A percentile compares a stretch with the other conserved stretches of the same genome.
Evolutionary conservation across 1,140 invertebrate species (phyloP).

Genomic region (Diorhabda sublineata): DNA sequence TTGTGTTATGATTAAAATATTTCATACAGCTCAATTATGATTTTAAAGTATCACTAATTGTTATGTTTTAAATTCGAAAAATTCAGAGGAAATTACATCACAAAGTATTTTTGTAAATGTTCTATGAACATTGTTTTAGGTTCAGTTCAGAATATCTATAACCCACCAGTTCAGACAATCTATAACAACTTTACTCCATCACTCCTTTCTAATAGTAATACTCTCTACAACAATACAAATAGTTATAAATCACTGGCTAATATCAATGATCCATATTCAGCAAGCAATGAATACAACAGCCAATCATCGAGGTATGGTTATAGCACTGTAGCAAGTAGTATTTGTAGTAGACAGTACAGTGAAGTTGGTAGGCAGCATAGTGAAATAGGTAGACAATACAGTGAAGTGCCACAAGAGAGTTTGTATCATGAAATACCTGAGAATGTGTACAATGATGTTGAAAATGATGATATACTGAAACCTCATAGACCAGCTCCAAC

Average conservation of each 20-base stretch:
- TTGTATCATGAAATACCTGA: slow-evolving; percentile 45
- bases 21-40: no score
- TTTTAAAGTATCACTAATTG: no score
- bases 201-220: neutral
- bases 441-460: slow-evolving; percentile 43
- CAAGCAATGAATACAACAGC: neutral
- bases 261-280: neutral
- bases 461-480: slow-evolving; percentile 36
- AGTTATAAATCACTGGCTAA: neutral
- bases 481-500: slow-evolving; percentile 46
- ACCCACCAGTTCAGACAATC: slow-evolving; percentile 1
- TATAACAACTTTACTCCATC: slow-evolving; percentile 17
- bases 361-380: neutral
- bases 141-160: neutral
- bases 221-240: slow-evolving; percentile 4
- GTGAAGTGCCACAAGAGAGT: slow-evolving; percentile 34
- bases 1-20: no score
- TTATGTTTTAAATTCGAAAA: no score
- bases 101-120: no score
- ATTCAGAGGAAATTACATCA: no score
- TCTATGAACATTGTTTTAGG: neutral
- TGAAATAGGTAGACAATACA: slow-evolving; percentile 16
- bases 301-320: neutral
- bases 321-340: neutral
- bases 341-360: neutral